Evolutionary conservation across 92 coral and sea anemone species (phyloP), one percentile per base, ranked within the genome.

Genomic region (Micromussa lordhowensis): DNA sequence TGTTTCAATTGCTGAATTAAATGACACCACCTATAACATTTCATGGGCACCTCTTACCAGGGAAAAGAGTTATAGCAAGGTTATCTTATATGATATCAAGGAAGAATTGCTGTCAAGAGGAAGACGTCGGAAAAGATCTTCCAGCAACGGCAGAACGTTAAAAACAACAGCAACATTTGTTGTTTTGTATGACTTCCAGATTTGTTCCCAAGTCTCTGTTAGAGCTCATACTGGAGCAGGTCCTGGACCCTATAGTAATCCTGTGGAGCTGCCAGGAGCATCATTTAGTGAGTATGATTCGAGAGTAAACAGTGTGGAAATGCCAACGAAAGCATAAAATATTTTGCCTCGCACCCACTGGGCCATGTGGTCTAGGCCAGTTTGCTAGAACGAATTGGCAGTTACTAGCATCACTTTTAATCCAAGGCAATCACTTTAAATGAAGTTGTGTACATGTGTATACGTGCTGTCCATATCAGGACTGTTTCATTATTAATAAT

Each of bases 121-220:
- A 28, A 26, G 12, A 26, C 69, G 57, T 0, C 74, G 35, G 3
- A 66, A 40, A 68, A 40, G 87, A 86, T 79, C 58, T 48, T 28
- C 19, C 17, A 16, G 22, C 18, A 38, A 4, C 22, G 28, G 21
- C 51, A 68, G 35, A n/a, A 9, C 26, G 3, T 3, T 55, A 1
- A 88, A 88, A 10, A 70, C 88, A 10, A 35, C 68, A 26, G 54
- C 61, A 22, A 76, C 89, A 36, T 80, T 84, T 19, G 63, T 38
- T 48, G 19, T 82, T 24, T 4, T 88, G 24, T 24, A 64, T 12
- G 90, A 71, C 0, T 79, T 91, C 0, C 14, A 0, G 34, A 18
- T 59, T 18, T 78, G 94, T 69, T 80, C 91, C 18, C 74, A 36
- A 24, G 83, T 83, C 85, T 76, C 89, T 59, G 94, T 91, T 16